These are phyloP conservation scores for Caenorhabditis sp. DNA, from an alignment of 2,888 invertebrate genomes.

Conservation along the genomic window DNA sequence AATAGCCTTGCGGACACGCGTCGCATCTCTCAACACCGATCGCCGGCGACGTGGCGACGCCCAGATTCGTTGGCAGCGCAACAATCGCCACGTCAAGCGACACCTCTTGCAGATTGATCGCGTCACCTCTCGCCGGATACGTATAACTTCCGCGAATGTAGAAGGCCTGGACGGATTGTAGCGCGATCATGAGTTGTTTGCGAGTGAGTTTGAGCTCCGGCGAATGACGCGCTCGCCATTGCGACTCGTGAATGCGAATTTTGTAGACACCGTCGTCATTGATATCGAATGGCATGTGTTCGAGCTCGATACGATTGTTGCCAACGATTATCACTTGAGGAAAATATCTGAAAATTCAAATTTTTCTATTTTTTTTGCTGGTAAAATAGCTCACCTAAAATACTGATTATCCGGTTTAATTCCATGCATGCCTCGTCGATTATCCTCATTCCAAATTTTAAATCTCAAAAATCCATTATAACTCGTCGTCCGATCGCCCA, in stretches of 20 bases:
- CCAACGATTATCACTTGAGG: slow-evolving; percentile 81
- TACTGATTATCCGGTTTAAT: slow-evolving; percentile 59
- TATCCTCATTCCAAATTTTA: slow-evolving; percentile 75
- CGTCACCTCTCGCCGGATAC: slow-evolving; percentile 57
- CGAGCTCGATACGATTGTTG: slow-evolving; percentile 79
- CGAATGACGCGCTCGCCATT: slow-evolving; percentile 79
- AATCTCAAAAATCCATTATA: slow-evolving; percentile 90
- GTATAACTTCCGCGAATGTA: slow-evolving; percentile 64
- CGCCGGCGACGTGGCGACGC: slow-evolving; percentile 21
- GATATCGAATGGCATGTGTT: slow-evolving; percentile 76
- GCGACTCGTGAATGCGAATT: slow-evolving; percentile 70
- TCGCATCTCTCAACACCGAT: slow-evolving; percentile 61
- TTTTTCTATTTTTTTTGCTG: no score
- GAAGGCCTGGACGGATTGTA: slow-evolving; percentile 81
- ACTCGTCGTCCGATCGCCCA: slow-evolving; percentile 80
- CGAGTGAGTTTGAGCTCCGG: slow-evolving; percentile 77
- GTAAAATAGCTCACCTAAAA: neutral
- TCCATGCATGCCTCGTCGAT: slow-evolving; percentile 53
- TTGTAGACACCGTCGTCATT: slow-evolving; percentile 73
- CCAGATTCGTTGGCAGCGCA: slow-evolving; percentile 70
- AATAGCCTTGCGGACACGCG: slow-evolving; percentile 70
- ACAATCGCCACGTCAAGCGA: slow-evolving; percentile 84
- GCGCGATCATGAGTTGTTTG: slow-evolving; percentile 86
- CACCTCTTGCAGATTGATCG: slow-evolving; percentile 57
- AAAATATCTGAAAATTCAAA: slow-evolving; percentile 63